phyloP scores from a whole-genome alignment of 2,888 invertebrate genomes.

The Cantharis rufa region DNA sequence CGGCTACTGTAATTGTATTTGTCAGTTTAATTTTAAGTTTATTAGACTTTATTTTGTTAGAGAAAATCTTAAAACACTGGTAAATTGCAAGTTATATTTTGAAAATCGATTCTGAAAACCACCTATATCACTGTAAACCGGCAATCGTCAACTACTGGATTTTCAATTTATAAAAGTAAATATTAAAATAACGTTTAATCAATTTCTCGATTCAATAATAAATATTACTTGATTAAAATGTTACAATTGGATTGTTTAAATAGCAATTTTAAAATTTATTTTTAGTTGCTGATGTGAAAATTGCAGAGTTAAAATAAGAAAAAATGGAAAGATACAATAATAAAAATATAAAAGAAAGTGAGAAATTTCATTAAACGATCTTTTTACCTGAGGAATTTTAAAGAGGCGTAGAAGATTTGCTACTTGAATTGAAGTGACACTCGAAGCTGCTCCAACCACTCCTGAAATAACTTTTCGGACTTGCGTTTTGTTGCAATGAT shows the following conservation, averaged over 20 bases:
- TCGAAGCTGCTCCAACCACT: slow-evolving; percentile 87
- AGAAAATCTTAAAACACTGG: background rate
- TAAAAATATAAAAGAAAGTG: background rate
- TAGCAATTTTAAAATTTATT: too few species aligned
- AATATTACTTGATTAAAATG: background rate
- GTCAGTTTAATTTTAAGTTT: background rate
- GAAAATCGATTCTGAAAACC: background rate
- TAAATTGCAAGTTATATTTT: background rate
- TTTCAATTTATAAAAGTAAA: background rate
- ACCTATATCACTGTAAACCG: background rate
- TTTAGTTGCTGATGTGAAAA: too few species aligned
- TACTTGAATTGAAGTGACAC: slow-evolving; percentile 95
- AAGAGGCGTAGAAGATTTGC: slow-evolving; percentile 90
- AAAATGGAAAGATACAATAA: too few species aligned
- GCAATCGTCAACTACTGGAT: background rate
- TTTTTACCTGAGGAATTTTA: slow-evolving; percentile 76
- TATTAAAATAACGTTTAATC: background rate
- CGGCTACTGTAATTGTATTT: background rate
- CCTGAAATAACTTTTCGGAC: slow-evolving; percentile 86
- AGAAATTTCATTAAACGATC: background rate
- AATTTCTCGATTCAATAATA: background rate
- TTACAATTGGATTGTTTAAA: background rate
- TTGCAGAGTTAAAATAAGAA: too few species aligned
- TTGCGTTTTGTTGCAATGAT: slow-evolving; percentile 81
- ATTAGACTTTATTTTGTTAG: background rate